Percentiles rank a stretch among this genome's conserved stretches.
Conservation (phyloP, 2,797 vertebrate species). For the Aphelocoma californica region DNA sequence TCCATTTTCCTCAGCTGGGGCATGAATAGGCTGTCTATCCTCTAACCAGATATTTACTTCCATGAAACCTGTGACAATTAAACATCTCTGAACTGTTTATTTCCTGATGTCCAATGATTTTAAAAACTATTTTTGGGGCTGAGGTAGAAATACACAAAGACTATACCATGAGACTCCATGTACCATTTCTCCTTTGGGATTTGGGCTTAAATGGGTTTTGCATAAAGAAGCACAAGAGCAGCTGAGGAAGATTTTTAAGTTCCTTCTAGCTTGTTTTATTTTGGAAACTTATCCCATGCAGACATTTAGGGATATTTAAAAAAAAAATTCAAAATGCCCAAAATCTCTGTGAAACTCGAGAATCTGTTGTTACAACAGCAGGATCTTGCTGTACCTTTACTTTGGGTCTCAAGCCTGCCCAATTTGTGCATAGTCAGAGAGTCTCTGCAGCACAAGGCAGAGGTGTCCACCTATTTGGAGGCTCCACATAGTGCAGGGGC, state of each 20-base stretch:
- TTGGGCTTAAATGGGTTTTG: not conserved
- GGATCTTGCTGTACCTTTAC: not conserved
- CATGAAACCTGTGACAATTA: not conserved
- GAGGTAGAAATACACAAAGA: not conserved
- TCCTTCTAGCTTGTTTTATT: not conserved
- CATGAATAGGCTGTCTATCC: not conserved
- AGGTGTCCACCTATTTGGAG: not conserved
- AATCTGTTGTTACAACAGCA: fast-evolving
- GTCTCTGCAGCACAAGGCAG: not conserved
- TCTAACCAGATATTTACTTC: not conserved
- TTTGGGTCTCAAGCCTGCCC: not conserved
- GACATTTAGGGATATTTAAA: not conserved
- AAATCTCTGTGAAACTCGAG: not conserved
- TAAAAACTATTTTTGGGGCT: not conserved
- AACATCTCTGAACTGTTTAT: not conserved
- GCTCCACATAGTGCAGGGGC: not conserved
- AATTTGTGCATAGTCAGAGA: not conserved
- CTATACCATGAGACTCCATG: not conserved
- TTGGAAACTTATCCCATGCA: not conserved
- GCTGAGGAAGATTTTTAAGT: not conserved
- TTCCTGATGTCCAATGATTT: not conserved
- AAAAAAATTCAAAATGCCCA: not conserved
- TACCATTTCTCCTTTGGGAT: not conserved
- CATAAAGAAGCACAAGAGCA: not conserved
- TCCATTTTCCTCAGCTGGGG: not conserved